Base-by-base conservation (phyloP, 2,888 invertebrate species). In the Pristionchus exspectatus region DNA sequence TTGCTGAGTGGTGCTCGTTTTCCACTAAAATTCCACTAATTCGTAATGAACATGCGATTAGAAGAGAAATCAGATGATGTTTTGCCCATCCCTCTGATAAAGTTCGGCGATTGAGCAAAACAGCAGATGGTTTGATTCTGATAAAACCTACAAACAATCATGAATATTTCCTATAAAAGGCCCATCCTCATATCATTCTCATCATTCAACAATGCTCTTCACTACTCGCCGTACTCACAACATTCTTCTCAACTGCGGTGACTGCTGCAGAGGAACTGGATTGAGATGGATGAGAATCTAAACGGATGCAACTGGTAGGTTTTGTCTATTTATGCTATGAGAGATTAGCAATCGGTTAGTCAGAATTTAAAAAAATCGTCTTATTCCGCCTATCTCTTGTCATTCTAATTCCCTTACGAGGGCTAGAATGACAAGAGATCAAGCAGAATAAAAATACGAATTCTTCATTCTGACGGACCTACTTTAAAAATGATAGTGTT, bases 151-250 rank as follows among this genome's bases (percentile, higher is more conserved):
- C n/a, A 24, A 66, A n/a, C 27, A 27, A 27, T 0, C 27, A 27
- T 27, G 66, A 66, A 27, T 66, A 5, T 10, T 14, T 27, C 12
- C 72, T 72, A 72, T 72, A 72, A 72, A 72, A 72, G 30, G 16
- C 3, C 33, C 72, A 5, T 18, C 1, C 5, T 16, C 7, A 2
- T 0, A 0, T 18, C 33, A 30, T 72, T 16, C 7, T 33, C 30
- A 72, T 30, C 72, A 72, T 30, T 21, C 72, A 33, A 72, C 33
- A n/a, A 72, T 72, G 72, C 72, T 27, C 72, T 33, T 33, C 72
- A 30, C 16, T 33, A 30, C 16, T 33, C 30, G 33, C 7, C 72
- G 72, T 72, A 12, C 30, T 2, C 30, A n/a, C 72, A 2, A n/a
- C 72, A 2, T 72, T 27, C 72, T 72, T 30, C 72, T 72, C 72